A percentile compares a stretch with the other conserved stretches of the same genome.
phyloP scores from a whole-genome alignment of 2,888 invertebrate species.

The Eupithecia subfuscata region DNA sequence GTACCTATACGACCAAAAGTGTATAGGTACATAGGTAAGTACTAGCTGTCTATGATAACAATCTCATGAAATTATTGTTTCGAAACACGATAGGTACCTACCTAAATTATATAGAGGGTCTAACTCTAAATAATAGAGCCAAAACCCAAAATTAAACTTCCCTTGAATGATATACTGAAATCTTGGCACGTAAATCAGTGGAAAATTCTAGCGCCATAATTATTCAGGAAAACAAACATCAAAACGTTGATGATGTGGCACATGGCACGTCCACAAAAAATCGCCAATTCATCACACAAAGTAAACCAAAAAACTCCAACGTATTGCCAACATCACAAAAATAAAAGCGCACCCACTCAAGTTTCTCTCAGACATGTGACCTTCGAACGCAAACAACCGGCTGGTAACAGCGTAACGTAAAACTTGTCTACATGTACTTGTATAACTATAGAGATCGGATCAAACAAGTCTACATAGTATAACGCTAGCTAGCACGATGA shows the following conservation, averaged over 20 bases:
- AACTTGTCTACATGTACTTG: constrained; percentile 58
- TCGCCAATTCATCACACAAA: constrained; percentile 11
- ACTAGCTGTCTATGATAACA: neutral
- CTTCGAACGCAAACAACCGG: constrained; percentile 72
- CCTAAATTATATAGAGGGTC: neutral
- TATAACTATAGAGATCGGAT: constrained; percentile 60
- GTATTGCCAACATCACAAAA: constrained; percentile 39
- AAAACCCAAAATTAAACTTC: neutral
- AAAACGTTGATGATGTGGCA: constrained; percentile 1
- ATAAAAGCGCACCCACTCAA: constrained; percentile 42
- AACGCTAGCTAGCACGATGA: constrained; percentile 75
- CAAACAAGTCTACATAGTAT: constrained; percentile 59
- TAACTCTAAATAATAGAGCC: neutral
- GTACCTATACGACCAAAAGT: too few species aligned
- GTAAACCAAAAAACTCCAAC: constrained; percentile 10
- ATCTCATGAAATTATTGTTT: neutral
- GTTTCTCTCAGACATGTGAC: constrained; percentile 63
- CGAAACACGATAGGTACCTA: neutral
- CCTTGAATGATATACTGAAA: neutral
- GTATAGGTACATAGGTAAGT: neutral
- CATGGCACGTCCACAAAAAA: constrained; percentile 4
- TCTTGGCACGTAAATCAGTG: constrained; percentile 4
- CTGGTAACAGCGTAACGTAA: constrained; percentile 76
- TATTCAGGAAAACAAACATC: constrained; percentile 5
- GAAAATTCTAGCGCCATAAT: constrained; percentile 8